A percentile compares a stretch with the other conserved stretches of the same genome.
phyloP scores from a whole-genome alignment of 1,140 invertebrate species.

The Tigriopus japonicus region DNA sequence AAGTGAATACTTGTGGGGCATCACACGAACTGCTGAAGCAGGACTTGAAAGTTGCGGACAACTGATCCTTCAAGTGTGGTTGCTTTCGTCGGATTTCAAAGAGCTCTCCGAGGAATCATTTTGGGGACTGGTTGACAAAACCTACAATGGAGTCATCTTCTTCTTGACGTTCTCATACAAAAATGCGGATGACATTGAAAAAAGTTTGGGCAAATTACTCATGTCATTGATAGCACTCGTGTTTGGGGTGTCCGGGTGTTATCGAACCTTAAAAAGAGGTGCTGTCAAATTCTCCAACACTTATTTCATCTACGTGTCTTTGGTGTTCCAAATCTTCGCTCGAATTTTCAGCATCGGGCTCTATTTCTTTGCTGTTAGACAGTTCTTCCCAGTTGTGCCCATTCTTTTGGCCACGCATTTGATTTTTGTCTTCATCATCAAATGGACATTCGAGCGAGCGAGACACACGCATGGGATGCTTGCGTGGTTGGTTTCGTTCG shows the following conservation, averaged over 20 bases:
- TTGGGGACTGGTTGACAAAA: not conserved
- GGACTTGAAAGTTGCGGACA: conserved; percentile 9
- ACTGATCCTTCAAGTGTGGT: conserved; percentile 6
- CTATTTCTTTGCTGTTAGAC: not conserved
- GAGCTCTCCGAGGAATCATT: not conserved
- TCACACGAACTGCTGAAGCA: conserved; percentile 5
- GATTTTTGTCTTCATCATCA: not conserved
- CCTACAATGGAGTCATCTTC: conserved; percentile 1
- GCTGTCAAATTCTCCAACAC: not conserved
- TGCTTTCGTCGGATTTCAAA: conserved; percentile 6
- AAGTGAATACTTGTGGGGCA: conserved; percentile 11
- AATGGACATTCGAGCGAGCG: conserved; percentile 2
- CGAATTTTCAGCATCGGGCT: not conserved
- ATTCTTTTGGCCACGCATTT: not conserved
- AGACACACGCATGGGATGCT: not conserved
- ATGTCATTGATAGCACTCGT: conserved; percentile 1
- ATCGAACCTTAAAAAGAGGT: conserved; percentile 3
- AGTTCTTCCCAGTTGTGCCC: not conserved
- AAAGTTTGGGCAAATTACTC: conserved; percentile 8
- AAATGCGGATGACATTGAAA: conserved; percentile 5
- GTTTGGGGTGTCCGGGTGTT: not conserved
- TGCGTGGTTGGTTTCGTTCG: not conserved
- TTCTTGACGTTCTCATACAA: conserved; percentile 4
- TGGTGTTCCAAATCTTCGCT: conserved; percentile 1
- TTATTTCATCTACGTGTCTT: conserved; percentile 2